Evolutionary conservation across 2,113 vertebrate genomes (phyloP).

Genomic region (Mustelus asterias): DNA sequence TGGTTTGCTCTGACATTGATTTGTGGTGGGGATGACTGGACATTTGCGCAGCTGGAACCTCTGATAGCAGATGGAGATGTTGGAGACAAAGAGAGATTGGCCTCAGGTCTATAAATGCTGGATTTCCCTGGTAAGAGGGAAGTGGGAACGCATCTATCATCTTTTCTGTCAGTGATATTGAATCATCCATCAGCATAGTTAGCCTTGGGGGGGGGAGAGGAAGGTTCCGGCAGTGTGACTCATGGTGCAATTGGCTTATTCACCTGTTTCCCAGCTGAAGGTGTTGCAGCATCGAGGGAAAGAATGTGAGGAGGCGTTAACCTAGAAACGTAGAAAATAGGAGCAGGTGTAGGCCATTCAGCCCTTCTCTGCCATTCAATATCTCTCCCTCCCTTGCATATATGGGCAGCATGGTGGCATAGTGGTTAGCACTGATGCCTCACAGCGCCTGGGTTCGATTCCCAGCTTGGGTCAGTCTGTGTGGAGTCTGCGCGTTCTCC

Average conservation of each 20-base stretch:
- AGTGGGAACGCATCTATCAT: background rate
- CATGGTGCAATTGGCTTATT: background rate
- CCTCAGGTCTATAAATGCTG: background rate
- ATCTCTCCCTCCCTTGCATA: no score
- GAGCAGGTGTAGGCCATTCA: no score
- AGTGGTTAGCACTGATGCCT: no score
- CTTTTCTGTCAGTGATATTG: background rate
- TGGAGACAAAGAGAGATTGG: background rate
- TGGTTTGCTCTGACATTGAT: background rate
- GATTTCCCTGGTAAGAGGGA: background rate
- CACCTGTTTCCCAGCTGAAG: background rate
- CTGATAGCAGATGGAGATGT: background rate
- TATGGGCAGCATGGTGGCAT: no score
- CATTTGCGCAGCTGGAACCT: background rate
- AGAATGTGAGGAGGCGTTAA: background rate
- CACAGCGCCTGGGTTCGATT: no score
- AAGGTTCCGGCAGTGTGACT: background rate
- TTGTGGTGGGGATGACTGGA: background rate
- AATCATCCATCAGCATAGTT: background rate
- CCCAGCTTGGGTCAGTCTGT: no score
- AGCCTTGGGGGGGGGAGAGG: background rate
- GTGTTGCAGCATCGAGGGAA: background rate
- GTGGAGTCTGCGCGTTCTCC: no score
- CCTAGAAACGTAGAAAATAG: no score
- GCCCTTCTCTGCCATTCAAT: no score